Evolutionary conservation across 1,140 invertebrate genomes (phyloP), one percentile per base, ranked within the genome.

Genomic region (Anastatus disparis): DNA sequence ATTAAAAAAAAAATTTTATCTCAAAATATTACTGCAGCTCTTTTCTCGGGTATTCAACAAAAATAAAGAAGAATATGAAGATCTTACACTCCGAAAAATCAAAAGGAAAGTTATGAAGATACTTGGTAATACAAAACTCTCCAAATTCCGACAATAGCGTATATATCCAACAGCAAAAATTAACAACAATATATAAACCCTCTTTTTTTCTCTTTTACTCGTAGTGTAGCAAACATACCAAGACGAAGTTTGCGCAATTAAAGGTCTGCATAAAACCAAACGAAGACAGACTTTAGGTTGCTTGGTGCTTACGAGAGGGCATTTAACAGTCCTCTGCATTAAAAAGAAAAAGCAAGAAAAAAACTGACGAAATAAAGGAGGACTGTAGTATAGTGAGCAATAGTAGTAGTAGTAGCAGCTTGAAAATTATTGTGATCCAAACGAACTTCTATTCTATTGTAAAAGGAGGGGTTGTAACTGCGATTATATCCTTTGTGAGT

Each of bases 351-450:
- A 26, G 17, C 13, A 35, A 67, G 50, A 63, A 44, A 73, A 44
- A 73, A 71, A 59, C n/a, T n/a, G n/a, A n/a, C n/a, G n/a, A n/a
- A n/a, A n/a, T n/a, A n/a, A n/a, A n/a, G n/a, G n/a, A n/a, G n/a
- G 31, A 10, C 10, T 35, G 10, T 6, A 35, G 10, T n/a, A 35
- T 6, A 35, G 10, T 35, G 10, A 10, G 31, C 4, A 35, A 10
- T 35, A 35, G 31, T 4, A 10, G 10, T 4, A 35, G 31, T 35
- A 35, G 10, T 10, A 35, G 10, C 31, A 10, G 61, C 58, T 65
- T 50, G 64, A 68, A 82, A 81, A 82, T 83, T 83, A 81, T 83
- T 82, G 78, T 77, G 81, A 83, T 81, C 81, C 81, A 81, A 82
- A 83, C 78, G 82, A 83, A 83, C 79, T 82, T 15, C 79, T 78